phyloP scores from a whole-genome alignment of 2,113 vertebrate genomes.

The Todiramphus saurophagus region DNA sequence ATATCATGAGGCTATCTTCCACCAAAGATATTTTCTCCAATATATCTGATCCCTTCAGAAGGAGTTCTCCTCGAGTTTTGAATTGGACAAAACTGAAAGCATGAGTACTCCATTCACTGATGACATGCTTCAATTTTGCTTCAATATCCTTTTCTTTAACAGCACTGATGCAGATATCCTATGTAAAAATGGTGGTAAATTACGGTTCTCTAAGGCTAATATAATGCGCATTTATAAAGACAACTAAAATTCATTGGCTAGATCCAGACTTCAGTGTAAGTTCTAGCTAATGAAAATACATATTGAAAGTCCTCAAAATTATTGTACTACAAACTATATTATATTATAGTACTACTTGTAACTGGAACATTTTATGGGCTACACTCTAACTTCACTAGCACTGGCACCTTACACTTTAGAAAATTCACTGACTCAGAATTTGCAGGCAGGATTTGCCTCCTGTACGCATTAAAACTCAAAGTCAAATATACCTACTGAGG shows the following conservation, averaged over 20 bases:
- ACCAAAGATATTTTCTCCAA: conserved; percentile 78
- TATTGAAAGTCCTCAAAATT: background rate
- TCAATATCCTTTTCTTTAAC: conserved; percentile 87
- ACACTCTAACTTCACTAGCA: background rate
- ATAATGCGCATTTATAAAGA: background rate
- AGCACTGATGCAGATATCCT: conserved; percentile 86
- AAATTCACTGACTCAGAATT: background rate
- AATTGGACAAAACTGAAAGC: conserved; percentile 78
- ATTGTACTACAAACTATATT: background rate
- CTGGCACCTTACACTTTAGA: background rate
- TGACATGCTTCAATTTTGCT: conserved; percentile 79
- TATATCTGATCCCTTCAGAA: conserved; percentile 80
- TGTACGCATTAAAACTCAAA: background rate
- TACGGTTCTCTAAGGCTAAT: background rate
- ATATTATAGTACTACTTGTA: background rate
- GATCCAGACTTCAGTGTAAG: background rate
- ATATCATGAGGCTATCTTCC: conserved; percentile 85
- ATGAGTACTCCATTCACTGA: conserved; percentile 79
- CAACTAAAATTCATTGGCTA: background rate
- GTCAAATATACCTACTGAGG: background rate
- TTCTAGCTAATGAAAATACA: background rate
- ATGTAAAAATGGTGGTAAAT: background rate
- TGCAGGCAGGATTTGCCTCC: background rate
- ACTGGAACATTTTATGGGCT: background rate
- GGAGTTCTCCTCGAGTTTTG: conserved; percentile 82